Conservation (phyloP, 2,797 vertebrate species). For the Acestrorhynchus altus region DNA sequence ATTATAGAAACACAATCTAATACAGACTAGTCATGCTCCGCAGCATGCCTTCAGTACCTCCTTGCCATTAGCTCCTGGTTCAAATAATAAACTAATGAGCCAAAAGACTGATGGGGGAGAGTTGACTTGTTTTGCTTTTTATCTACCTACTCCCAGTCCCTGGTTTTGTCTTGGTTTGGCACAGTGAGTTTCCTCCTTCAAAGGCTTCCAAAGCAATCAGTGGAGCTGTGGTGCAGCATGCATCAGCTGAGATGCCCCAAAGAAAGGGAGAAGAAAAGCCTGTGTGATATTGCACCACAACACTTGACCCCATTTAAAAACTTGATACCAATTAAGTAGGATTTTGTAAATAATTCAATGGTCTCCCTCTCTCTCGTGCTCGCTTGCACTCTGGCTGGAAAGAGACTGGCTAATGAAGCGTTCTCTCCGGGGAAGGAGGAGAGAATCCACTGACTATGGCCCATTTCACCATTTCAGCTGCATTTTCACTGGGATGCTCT, state of each 20-base stretch:
- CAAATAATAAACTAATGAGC: constrained; percentile 56
- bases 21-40: constrained; percentile 55
- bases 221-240: constrained; percentile 13
- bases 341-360: constrained; percentile 84
- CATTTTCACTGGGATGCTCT: constrained; percentile 61
- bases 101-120: constrained; percentile 20
- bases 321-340: constrained; percentile 85
- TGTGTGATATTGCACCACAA: constrained; percentile 74
- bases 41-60: not conserved
- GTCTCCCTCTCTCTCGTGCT: constrained; percentile 32
- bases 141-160: not conserved
- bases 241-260: constrained; percentile 49
- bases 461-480: constrained; percentile 66
- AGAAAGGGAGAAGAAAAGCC: constrained; percentile 64
- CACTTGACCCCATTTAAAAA: constrained; percentile 88
- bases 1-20: constrained; percentile 73
- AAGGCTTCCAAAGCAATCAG: constrained; percentile 44
- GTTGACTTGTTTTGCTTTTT: constrained; percentile 32
- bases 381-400: constrained; percentile 65
- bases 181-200: constrained; percentile 29
- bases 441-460: constrained; percentile 79
- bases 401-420: constrained; percentile 85
- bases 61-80: constrained; percentile 49
- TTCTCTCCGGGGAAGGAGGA: constrained; percentile 78
- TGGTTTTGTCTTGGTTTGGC: constrained; percentile 35